Evolutionary conservation across 2,113 vertebrate species (phyloP).

Genomic region (Thymallus thymallus): DNA sequence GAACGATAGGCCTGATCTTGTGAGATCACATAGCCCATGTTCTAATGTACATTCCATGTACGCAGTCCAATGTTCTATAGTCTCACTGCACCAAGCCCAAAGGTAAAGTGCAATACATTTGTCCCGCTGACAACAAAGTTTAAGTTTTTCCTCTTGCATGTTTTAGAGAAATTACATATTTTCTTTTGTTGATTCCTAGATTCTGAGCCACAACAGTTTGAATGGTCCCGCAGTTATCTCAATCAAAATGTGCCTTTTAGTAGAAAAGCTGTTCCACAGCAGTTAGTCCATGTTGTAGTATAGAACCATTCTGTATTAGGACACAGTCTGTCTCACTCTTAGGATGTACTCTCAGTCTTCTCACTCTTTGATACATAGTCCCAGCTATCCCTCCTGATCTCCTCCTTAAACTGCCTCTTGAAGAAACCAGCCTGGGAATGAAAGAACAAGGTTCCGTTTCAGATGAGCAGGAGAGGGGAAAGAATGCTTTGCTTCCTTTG

Average conservation of each 20-base stretch:
- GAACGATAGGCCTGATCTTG: too few relatives aligned
- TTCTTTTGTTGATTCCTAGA: neutral
- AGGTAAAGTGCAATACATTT: conserved; percentile 1
- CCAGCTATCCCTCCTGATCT: conserved; percentile 83
- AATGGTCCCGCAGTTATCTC: neutral
- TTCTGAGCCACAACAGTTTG: neutral
- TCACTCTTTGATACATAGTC: conserved; percentile 79
- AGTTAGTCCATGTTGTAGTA: neutral
- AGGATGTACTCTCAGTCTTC: conserved; percentile 66
- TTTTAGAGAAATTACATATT: neutral
- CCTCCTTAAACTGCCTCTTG: conserved; percentile 79
- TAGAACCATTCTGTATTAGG: neutral
- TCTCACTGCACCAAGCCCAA: neutral
- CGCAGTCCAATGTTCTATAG: neutral
- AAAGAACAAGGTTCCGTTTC: neutral
- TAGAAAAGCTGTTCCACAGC: neutral
- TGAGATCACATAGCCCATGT: neutral
- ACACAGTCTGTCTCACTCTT: conserved; percentile 32
- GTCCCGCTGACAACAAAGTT: neutral
- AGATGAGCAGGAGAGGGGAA: neutral
- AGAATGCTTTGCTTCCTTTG: too few relatives aligned
- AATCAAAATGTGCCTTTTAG: neutral
- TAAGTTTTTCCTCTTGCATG: neutral
- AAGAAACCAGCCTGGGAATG: conserved; percentile 87
- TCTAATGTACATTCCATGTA: too few relatives aligned